Conservation (phyloP, 2,113 vertebrate genomes). For the Rhinoptilus africanus region DNA sequence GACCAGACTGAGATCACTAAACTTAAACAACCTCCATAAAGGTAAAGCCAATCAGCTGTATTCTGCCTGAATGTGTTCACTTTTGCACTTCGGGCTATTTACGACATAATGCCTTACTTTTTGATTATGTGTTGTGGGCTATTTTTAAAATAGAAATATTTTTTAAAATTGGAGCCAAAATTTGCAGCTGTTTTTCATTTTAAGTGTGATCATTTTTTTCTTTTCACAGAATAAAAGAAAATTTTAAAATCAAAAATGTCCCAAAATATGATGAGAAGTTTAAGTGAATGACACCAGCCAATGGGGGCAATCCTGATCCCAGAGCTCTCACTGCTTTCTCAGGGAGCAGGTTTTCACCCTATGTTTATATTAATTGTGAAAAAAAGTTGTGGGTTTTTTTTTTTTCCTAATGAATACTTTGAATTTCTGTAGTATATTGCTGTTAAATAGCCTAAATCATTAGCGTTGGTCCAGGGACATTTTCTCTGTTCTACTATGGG, state of each 20-base stretch:
- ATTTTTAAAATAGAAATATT: constrained; percentile 2
- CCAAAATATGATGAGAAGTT: neutral
- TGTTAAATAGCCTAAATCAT: neutral
- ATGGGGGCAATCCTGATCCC: neutral
- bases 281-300: neutral
- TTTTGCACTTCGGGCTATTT: neutral
- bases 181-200: constrained; percentile 15
- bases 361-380: neutral
- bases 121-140: neutral
- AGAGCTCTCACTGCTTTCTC: neutral
- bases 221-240: neutral
- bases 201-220: neutral
- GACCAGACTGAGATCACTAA: neutral
- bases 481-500: neutral
- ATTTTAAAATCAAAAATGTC: constrained; percentile 21
- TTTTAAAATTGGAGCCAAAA: constrained; percentile 2
- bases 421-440: neutral
- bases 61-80: neutral
- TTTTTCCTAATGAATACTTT: neutral
- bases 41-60: neutral
- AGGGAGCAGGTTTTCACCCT: neutral
- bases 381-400: fast-evolving
- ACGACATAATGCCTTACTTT: neutral
- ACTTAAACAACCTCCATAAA: neutral
- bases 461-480: neutral